These are phyloP conservation scores for Herpetotheres cachinnans DNA, from an alignment of 2,113 vertebrate species.

Conservation along the genomic window DNA sequence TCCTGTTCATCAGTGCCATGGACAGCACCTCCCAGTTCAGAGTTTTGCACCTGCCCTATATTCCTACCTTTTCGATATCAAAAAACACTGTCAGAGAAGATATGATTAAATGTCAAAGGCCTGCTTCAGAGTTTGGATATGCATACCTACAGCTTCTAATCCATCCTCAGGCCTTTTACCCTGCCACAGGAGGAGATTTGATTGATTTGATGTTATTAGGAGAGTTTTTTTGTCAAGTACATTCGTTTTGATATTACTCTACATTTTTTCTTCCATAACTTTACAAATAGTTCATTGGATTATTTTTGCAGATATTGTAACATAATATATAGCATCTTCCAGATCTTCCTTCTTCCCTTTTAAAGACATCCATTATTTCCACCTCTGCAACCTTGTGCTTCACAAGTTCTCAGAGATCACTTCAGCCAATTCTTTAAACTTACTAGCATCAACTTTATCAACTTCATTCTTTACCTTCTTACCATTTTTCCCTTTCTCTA, in stretches of 20 bases:
- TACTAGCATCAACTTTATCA: background rate
- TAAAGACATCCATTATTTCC: background rate
- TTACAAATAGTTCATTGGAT: background rate
- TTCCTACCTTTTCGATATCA: background rate
- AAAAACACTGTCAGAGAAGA: background rate
- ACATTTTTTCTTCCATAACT: background rate
- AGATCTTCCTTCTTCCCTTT: background rate
- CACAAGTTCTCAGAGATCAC: background rate
- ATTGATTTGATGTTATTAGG: rapidly evolving
- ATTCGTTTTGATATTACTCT: background rate
- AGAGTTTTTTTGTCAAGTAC: background rate
- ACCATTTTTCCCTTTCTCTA: background rate
- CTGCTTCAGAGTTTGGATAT: background rate
- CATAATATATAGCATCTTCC: background rate
- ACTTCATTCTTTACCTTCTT: background rate
- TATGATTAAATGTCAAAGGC: background rate
- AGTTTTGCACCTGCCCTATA: background rate
- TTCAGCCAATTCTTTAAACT: background rate
- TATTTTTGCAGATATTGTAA: background rate
- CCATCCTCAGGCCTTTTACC: background rate
- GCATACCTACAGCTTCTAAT: background rate
- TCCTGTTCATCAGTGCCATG: background rate
- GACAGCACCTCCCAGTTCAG: background rate
- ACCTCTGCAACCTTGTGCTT: background rate
- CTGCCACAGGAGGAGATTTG: background rate